These are phyloP conservation scores for Thysanoteuthis rhombus DNA, from an alignment of 2,888 invertebrate species.

Conservation along the genomic window DNA sequence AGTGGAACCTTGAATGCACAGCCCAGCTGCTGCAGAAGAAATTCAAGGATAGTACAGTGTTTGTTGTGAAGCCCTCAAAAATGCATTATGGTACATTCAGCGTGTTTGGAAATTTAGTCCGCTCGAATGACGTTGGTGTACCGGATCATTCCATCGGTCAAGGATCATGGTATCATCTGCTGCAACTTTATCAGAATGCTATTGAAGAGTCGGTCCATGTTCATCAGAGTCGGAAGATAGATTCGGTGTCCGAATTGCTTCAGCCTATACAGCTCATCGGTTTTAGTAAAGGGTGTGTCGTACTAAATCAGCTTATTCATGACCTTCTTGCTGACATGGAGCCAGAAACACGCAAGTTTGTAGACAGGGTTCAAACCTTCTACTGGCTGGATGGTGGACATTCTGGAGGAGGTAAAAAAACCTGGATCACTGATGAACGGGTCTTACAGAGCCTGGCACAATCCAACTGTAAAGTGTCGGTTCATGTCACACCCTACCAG, in stretches of 20 bases:
- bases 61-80: conserved; percentile 70
- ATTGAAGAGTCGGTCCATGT: neutral
- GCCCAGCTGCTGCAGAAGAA: conserved; percentile 76
- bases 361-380: conserved; percentile 76
- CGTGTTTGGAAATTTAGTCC: conserved; percentile 89
- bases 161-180: conserved; percentile 79
- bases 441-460: conserved; percentile 78
- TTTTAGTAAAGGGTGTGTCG: conserved; percentile 93
- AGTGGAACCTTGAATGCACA: conserved; percentile 85
- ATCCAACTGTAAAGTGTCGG: conserved; percentile 74
- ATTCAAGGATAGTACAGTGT: conserved; percentile 73
- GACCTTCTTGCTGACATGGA: conserved; percentile 75
- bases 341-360: conserved; percentile 66
- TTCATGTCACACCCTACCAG: conserved; percentile 93
- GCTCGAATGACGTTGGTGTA: conserved; percentile 79
- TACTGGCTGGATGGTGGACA: conserved; percentile 94
- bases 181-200: conserved; percentile 69
- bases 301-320: conserved; percentile 88
- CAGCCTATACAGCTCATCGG: conserved; percentile 74
- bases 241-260: neutral
- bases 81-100: conserved; percentile 86
- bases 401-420: conserved; percentile 84
- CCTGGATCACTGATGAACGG: conserved; percentile 84
- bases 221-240: neutral
- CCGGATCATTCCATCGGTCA: conserved; percentile 82